Evolutionary conservation across 2,797 vertebrate species (phyloP), one percentile per base, ranked within the genome.

Genomic region (Merluccius polli): DNA sequence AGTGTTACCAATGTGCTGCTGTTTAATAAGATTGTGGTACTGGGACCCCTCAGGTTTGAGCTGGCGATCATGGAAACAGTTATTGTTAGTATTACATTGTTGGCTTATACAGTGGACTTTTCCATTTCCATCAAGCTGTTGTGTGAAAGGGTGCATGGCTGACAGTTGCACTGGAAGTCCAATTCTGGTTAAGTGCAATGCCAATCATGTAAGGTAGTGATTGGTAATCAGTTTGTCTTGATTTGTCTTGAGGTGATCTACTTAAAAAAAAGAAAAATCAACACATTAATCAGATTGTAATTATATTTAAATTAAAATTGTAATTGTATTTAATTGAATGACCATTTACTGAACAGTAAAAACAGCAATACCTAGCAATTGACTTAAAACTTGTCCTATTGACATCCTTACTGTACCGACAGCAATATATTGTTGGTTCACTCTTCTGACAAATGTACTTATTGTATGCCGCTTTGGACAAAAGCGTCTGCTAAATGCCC

Each of bases 41-140:
- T n/a, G n/a, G n/a, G n/a, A n/a, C n/a, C n/a, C n/a, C n/a, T n/a
- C 16, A 13, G 0, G 11, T 0, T 0, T 32, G 36, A 81, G 30
- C 21, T 88, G 80, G 76, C 89, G 11, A 79, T 93, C 44, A 78
- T 85, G 38, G 90, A 92, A 77, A 89, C 90, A 0, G 84, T 88
- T 35, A 72, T 91, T 10, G 86, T 86, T 48, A 85, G 87, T 68
- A 67, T 93, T 16, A 93, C 92, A 5, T 81, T 95, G 75, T 72
- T 94, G 63, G 89, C 91, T 21, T 95, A 94, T 69, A 92, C 93
- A 0, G 88, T 94, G 77, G 94, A 95, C 72, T 78, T 93, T 2
- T 91, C 92, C 36, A 91, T 92, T 78, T 91, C 92, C 38, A 83
- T 93, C 33, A 94, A 93, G 82, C 87, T 88, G 12, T 13, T 92